Percentiles rank a stretch among this genome's conserved stretches.
Conservation (phyloP, 2,797 vertebrate species). For the Anguilla marmorata region DNA sequence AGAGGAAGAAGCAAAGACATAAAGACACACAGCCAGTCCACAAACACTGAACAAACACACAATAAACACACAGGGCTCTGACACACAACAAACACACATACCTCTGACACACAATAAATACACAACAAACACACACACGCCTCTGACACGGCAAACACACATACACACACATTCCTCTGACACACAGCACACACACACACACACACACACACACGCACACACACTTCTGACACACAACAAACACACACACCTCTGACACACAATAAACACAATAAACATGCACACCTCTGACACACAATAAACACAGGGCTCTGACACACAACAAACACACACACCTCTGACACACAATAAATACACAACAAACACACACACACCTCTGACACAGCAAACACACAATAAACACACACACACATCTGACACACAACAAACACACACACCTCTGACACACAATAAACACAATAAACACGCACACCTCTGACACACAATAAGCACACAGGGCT, state of each 20-base stretch:
- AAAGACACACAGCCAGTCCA: neutral
- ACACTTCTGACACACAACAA: no score
- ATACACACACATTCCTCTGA: no score
- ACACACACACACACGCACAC: neutral
- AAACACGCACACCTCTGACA: no score
- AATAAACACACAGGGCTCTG: neutral
- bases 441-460: neutral
- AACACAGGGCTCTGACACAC: neutral
- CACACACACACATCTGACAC: no score
- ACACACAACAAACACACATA: no score
- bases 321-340: neutral
- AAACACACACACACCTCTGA: neutral
- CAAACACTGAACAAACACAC: neutral
- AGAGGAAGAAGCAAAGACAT: neutral
- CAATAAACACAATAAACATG: neutral
- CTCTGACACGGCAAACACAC: neutral
- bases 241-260: neutral
- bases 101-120: no score
- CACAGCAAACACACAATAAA: no score
- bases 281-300: neutral
- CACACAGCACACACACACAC: neutral
- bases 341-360: neutral
- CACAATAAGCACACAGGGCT: neutral
- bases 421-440: no score
- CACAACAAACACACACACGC: neutral